Conservation (phyloP, 2,113 vertebrate species). For the Neofelis nebulosa region DNA sequence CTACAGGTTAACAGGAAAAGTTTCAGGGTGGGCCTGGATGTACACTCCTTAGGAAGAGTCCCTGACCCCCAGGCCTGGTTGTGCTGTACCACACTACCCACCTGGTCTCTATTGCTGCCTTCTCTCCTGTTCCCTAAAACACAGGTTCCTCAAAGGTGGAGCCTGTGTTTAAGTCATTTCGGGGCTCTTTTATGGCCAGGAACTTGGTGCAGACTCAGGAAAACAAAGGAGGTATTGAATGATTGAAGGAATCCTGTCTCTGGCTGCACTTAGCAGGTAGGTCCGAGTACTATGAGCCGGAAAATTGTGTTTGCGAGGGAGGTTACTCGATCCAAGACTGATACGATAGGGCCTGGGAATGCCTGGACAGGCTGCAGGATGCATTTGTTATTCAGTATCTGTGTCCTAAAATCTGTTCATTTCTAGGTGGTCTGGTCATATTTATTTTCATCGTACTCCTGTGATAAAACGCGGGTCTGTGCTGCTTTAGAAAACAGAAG, state of each 20-base stretch:
- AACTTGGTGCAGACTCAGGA: background rate
- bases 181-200: background rate
- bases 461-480: background rate
- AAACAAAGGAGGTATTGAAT: background rate
- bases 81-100: background rate
- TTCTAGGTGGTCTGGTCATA: background rate
- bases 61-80: background rate
- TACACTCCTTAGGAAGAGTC: background rate
- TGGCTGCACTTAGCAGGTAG: background rate
- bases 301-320: background rate
- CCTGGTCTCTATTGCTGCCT: background rate
- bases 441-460: background rate
- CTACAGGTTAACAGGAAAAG: background rate
- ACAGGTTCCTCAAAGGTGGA: background rate
- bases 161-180: background rate
- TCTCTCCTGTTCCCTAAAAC: background rate
- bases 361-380: background rate
- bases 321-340: background rate
- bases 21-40: background rate
- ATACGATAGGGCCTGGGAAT: background rate
- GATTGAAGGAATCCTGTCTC: background rate
- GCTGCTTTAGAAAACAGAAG: background rate
- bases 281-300: too few relatives aligned
- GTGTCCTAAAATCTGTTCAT: background rate
- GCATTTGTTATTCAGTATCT: background rate